Evolutionary conservation across 2,888 invertebrate genomes (phyloP), one percentile per base, ranked within the genome.

Genomic region (Lasiommata megera): DNA sequence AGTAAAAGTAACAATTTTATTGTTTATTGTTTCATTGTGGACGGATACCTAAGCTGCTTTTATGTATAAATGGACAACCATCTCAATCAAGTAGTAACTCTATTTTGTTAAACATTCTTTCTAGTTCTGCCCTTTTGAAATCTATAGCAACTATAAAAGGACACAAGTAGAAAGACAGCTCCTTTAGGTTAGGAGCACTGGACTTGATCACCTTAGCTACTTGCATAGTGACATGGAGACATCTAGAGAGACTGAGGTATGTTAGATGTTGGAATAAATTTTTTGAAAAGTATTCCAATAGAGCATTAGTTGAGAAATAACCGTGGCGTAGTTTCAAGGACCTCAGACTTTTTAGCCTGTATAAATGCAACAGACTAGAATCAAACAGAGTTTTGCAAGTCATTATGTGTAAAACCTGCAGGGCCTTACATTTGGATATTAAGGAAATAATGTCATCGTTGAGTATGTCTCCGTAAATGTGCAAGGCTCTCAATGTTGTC

Each of bases 371-470:
- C 59, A 91, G 79, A 77, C 90, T 91, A 38, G 91, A 90, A 70
- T 91, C 91, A 79, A 91, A 91, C 34, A 91, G 70, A 51, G 90
- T 91, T 74, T 91, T 91, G 64, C 91, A 91, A 34, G 91, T 91
- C 84, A 91, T 91, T 56, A 91, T 87, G 66, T 91, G 91, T 6
- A 91, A 77, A 11, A 90, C 84, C 62, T 86, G 83, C 51, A 91
- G 66, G 23, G 75, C 72, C 64, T 81, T 84, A 65, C 91, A 91
- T 67, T 79, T 86, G 14, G 91, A 84, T 70, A 91, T 87, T 56
- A 83, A 80, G 37, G 79, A 70, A 56, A 91, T 77, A 58, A 90
- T 90, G 60, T 91, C 88, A 76, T 91, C 91, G 71, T 91, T 90
- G 51, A 91, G 71, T 37, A 91, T 91, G 60, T 91, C 91, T 40